Evolutionary conservation across 1,140 invertebrate species (phyloP), one percentile per base, ranked within the genome.

Genomic region (Drosophila athabasca): DNA sequence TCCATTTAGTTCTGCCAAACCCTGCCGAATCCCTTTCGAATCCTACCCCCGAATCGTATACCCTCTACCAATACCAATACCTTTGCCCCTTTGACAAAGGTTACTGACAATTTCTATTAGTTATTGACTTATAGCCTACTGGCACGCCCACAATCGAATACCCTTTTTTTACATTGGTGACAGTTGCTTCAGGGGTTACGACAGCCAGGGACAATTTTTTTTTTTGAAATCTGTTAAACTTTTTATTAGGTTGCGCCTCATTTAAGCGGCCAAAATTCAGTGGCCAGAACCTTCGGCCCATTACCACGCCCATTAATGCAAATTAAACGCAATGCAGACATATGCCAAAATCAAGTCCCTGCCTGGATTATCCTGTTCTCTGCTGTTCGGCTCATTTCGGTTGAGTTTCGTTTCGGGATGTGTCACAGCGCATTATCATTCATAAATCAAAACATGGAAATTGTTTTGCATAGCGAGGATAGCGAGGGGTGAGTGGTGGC

Each of bases 371-470:
- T 39, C 35, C 35, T 39, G 35, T 39, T 39, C 3, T 9, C 59
- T 72, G 45, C 58, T n/a, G 24, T 45, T 62, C 29, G 8, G 17
- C 43, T 13, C 43, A 26, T 26, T 66, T 50, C 64, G 66, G 44
- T 69, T 69, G 35, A 11, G 35, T 39, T 39, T 39, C 35, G 35
- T 39, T 39, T 39, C 35, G 35, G 80, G 55, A 79, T 88, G 82
- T 90, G 90, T 90, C 90, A 90, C 76, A 78, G 79, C 79, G 72
- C 79, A 90, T 90, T 90, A 90, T 87, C 81, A 84, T 90, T 89
- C 90, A 90, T 90, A 90, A 90, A 90, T 90, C 90, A 90, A 82
- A 87, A 82, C 82, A 87, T 76, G 83, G 62, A 87, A 87, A 87
- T 87, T 83, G 79, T 61, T 78, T 77, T 43, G 43, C 43, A 44